Evolutionary conservation across 2,113 vertebrate genomes (phyloP).

Genomic region (Daboia siamensis): DNA sequence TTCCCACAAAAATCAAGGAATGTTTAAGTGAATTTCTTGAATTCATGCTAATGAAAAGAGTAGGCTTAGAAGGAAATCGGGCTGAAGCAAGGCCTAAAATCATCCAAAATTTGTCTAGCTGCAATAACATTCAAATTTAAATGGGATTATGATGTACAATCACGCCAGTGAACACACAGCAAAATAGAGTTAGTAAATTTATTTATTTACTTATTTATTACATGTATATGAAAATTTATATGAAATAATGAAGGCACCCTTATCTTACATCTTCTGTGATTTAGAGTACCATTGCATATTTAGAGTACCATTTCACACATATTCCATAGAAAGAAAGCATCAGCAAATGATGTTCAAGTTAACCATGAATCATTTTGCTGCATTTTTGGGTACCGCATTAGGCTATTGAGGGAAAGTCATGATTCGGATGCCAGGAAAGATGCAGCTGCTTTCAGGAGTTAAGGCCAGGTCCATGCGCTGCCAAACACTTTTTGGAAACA

Average conservation of each 20-base stretch:
- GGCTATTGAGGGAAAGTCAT: neutral
- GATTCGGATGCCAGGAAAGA: neutral
- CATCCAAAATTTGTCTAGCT: neutral
- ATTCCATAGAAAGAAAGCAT: neutral
- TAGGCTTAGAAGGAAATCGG: neutral
- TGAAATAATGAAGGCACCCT: neutral
- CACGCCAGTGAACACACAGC: neutral
- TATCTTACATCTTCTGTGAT: neutral
- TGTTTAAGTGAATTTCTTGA: neutral
- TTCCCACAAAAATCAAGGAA: neutral
- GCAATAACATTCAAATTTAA: neutral
- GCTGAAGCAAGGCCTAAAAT: neutral
- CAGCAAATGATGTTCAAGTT: neutral
- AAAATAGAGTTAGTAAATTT: neutral
- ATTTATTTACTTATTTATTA: neutral
- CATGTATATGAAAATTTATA: neutral
- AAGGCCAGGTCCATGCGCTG: neutral
- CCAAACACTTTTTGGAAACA: neutral
- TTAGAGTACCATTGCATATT: neutral
- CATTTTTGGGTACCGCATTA: neutral
- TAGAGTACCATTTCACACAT: neutral
- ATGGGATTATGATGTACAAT: neutral
- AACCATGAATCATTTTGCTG: neutral
- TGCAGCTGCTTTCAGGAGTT: neutral
- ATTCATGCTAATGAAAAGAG: neutral